A percentile compares a stretch with the other conserved stretches of the same genome.
Evolutionary conservation across 1,140 invertebrate species (phyloP).

Genomic region (Cydia pomonella): DNA sequence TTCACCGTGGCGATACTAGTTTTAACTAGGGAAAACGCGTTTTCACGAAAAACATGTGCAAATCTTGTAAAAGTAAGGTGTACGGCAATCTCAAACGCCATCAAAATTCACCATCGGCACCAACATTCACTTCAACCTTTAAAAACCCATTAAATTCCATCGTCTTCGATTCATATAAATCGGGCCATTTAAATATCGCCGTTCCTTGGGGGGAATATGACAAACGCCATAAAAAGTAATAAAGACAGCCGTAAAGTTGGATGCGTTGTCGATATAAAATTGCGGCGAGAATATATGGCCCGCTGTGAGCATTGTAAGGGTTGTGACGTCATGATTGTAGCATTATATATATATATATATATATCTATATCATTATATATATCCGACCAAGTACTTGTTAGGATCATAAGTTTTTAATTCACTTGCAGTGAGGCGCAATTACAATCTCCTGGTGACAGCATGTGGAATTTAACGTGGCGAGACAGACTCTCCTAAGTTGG

Average conservation of each 20-base stretch:
- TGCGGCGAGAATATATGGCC: slow-evolving; percentile 53
- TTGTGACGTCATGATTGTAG: not conserved
- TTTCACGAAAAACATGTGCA: too few species aligned
- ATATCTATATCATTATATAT: too few species aligned
- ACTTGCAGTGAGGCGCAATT: too few species aligned
- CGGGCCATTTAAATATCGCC: slow-evolving; percentile 66
- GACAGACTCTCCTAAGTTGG: too few species aligned
- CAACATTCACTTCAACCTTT: slow-evolving; percentile 5
- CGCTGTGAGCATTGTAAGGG: slow-evolving; percentile 54
- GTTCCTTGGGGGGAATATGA: slow-evolving; percentile 61
- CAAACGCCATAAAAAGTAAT: slow-evolving; percentile 71
- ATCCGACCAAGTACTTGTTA: too few species aligned
- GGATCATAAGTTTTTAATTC: too few species aligned
- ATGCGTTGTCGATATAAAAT: slow-evolving; percentile 73
- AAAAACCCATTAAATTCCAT: slow-evolving; percentile 34
- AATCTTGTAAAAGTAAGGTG: too few species aligned
- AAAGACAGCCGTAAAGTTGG: slow-evolving; percentile 66
- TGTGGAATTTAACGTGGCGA: too few species aligned
- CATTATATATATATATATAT: too few species aligned
- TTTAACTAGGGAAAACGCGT: too few species aligned
- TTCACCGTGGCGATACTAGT: too few species aligned
- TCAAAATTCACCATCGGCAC: not conserved
- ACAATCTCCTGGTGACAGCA: too few species aligned
- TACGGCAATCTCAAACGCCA: not conserved
- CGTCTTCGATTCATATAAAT: slow-evolving; percentile 71